Conservation (phyloP, 2,888 invertebrate species). For the Diloba caeruleocephala region DNA sequence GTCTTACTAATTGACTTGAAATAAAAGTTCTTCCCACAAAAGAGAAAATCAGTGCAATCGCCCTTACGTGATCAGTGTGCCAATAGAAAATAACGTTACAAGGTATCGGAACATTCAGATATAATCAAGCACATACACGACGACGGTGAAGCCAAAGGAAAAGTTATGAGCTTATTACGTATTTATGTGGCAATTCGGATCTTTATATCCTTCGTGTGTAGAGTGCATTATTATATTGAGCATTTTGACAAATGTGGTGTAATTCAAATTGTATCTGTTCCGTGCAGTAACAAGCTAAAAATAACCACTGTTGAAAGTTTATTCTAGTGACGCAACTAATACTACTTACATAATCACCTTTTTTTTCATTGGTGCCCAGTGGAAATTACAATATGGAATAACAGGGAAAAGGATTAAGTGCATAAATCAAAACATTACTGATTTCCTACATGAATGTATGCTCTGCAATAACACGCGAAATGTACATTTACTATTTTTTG, state of each 20-base stretch:
- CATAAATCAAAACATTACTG: no score
- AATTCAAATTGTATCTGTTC: slow-evolving; percentile 5
- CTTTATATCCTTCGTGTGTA: slow-evolving; percentile 3
- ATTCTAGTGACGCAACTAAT: no score
- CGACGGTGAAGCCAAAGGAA: slow-evolving; percentile 9
- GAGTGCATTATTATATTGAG: not conserved
- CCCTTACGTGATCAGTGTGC: slow-evolving; percentile 27
- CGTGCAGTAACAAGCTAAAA: slow-evolving; percentile 4
- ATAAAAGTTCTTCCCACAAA: slow-evolving; percentile 28
- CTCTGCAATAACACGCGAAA: no score
- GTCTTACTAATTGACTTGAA: slow-evolving; percentile 36
- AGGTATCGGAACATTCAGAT: slow-evolving; percentile 21
- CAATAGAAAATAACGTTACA: slow-evolving; percentile 14
- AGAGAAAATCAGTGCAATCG: slow-evolving; percentile 34
- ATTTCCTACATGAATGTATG: no score
- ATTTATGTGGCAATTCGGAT: slow-evolving; percentile 9
- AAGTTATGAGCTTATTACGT: slow-evolving; percentile 26
- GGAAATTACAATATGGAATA: no score
- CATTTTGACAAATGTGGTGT: slow-evolving; percentile 7
- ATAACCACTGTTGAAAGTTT: no score
- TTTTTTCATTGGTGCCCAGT: no score
- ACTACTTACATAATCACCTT: no score
- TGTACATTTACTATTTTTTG: no score
- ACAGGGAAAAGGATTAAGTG: no score
- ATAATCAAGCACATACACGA: slow-evolving; percentile 25